Evolutionary conservation across 2,888 invertebrate genomes (phyloP).

Genomic region (Brachypalpus laphriformis): DNA sequence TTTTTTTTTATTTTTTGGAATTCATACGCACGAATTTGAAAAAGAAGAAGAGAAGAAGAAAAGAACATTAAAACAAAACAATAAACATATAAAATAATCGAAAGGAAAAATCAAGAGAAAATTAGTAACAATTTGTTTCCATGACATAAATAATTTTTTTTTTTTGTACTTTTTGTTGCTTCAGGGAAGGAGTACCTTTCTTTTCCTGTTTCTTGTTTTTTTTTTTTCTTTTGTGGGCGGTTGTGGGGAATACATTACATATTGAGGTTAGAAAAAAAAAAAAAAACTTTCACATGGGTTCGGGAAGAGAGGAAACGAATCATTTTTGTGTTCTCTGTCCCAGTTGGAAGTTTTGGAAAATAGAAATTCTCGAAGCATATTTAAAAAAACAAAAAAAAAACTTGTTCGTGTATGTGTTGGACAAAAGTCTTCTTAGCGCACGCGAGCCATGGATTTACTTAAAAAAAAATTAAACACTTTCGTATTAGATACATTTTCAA

Average conservation of each 20-base stretch:
- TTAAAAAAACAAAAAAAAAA: slow-evolving; percentile 9
- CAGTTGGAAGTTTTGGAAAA: slow-evolving; percentile 75
- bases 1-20: slow-evolving; percentile 39
- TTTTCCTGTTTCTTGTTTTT: slow-evolving; percentile 1
- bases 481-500: slow-evolving; percentile 30
- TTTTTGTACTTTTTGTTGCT: slow-evolving; percentile 27
- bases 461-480: slow-evolving; percentile 10
- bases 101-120: slow-evolving; percentile 70
- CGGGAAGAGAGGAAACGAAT: slow-evolving; percentile 25
- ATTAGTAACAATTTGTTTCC: slow-evolving; percentile 51
- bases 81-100: slow-evolving; percentile 69
- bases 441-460: slow-evolving; percentile 55
- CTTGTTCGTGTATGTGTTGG: slow-evolving; percentile 12
- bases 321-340: slow-evolving; percentile 39
- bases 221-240: neutral
- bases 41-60: slow-evolving; percentile 73
- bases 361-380: slow-evolving; percentile 82
- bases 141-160: slow-evolving; percentile 9
- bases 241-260: slow-evolving; percentile 13
- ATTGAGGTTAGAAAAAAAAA: neutral
- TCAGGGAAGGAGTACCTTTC: slow-evolving; percentile 23
- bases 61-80: slow-evolving; percentile 74
- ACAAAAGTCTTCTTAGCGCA: slow-evolving; percentile 36
- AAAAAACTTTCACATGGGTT: slow-evolving; percentile 26
- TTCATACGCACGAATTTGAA: slow-evolving; percentile 60